A percentile compares a stretch with the other conserved stretches of the same genome.
phyloP scores from a whole-genome alignment of 1,140 invertebrate species.

The Phthorimaea operculella region DNA sequence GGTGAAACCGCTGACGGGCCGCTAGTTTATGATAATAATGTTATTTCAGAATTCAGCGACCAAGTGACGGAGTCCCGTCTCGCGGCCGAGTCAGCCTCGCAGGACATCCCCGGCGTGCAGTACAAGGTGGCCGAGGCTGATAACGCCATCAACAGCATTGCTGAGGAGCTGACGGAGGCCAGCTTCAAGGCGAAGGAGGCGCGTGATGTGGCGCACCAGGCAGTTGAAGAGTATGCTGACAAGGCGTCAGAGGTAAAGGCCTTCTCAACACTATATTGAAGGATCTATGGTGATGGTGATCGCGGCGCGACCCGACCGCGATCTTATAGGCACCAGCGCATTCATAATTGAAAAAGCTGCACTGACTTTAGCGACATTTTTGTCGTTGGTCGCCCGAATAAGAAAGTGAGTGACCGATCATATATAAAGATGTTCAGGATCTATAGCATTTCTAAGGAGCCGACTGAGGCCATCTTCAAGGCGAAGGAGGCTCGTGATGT shows the following conservation, averaged over 20 bases:
- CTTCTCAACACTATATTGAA: not conserved
- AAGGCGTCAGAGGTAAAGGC: slow-evolving; percentile 76
- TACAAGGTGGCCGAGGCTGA: slow-evolving; percentile 67
- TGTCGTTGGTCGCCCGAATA: too few relatives aligned
- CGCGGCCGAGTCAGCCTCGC: slow-evolving; percentile 78
- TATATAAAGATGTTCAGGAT: too few relatives aligned
- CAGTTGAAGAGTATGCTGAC: slow-evolving; percentile 77
- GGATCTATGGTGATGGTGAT: too few relatives aligned
- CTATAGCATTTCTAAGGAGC: slow-evolving; percentile 71
- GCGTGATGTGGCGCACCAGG: slow-evolving; percentile 78
- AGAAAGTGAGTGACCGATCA: too few relatives aligned
- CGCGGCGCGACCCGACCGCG: too few relatives aligned
- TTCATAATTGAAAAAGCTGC: too few relatives aligned
- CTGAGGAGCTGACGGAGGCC: slow-evolving; percentile 75
- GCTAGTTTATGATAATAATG: too few relatives aligned
- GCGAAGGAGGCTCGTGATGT: slow-evolving; percentile 80
- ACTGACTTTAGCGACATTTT: too few relatives aligned
- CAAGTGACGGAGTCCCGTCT: slow-evolving; percentile 84
- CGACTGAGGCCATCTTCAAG: slow-evolving; percentile 80
- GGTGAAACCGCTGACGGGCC: too few relatives aligned
- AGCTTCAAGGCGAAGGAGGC: slow-evolving; percentile 83
- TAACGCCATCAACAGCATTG: slow-evolving; percentile 72
- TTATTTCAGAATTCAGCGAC: slow-evolving; percentile 83
- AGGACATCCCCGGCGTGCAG: slow-evolving; percentile 80
- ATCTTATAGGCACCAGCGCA: too few relatives aligned